These are phyloP conservation scores for Dione juno DNA, from an alignment of 2,888 invertebrate genomes.

Conservation along the genomic window DNA sequence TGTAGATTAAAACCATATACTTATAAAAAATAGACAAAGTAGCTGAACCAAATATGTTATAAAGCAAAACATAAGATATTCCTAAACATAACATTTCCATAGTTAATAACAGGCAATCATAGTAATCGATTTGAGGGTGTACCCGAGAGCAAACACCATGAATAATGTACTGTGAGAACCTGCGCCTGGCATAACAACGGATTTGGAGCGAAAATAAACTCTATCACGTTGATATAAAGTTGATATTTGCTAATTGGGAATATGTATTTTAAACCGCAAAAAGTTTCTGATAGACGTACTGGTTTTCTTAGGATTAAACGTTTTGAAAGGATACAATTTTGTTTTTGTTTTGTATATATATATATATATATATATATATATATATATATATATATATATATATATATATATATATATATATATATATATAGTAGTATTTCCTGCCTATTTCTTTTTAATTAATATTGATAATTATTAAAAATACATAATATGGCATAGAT, in stretches of 20 bases:
- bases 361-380: not conserved
- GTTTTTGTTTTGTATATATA: constrained; percentile 2
- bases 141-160: constrained; percentile 56
- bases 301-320: constrained; percentile 27
- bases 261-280: constrained; percentile 18
- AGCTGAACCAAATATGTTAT: no score
- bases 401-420: no score
- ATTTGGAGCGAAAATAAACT: not conserved
- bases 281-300: constrained; percentile 18
- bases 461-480: no score
- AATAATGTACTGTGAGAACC: constrained; percentile 53
- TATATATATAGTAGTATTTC: no score
- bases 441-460: no score
- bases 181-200: constrained; percentile 29
- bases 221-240: not conserved
- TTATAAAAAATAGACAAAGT: no score
- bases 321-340: constrained; percentile 8
- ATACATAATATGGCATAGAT: no score
- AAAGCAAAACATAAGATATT: not conserved
- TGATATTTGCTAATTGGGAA: not conserved
- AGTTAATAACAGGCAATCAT: constrained; percentile 40
- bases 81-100: constrained; percentile 17
- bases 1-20: no score
- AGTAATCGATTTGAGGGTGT: constrained; percentile 54
- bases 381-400: no score